Base-by-base conservation (phyloP, 2,888 invertebrate species). In the Euproctis similis region DNA sequence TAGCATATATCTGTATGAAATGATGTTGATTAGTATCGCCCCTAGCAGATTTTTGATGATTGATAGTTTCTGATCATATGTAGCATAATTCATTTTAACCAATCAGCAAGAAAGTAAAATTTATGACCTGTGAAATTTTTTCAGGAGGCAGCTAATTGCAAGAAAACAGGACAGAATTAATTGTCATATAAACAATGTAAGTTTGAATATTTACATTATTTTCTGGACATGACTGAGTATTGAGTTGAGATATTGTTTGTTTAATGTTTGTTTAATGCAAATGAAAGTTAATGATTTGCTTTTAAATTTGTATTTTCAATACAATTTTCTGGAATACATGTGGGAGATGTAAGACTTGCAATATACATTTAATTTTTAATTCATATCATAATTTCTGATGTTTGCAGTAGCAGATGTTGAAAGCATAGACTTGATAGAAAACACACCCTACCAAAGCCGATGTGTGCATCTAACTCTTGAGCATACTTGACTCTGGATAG, bases 381-480 rank as follows among this genome's bases (percentile, higher is more conserved):
- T n/a, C n/a, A n/a, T n/a, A n/a, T n/a, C n/a, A n/a, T n/a, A n/a
- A n/a, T n/a, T n/a, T n/a, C n/a, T n/a, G n/a, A n/a, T n/a, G n/a
- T n/a, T n/a, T n/a, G n/a, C n/a, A n/a, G n/a, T n/a, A n/a, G n/a
- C n/a, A n/a, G n/a, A n/a, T n/a, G n/a, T n/a, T n/a, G n/a, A n/a
- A n/a, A n/a, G n/a, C n/a, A n/a, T n/a, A n/a, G n/a, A n/a, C n/a
- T n/a, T n/a, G n/a, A n/a, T n/a, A n/a, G n/a, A n/a, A n/a, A 20
- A 4, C 18, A 20, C 7, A 81, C 82, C 82, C 82, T 84, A 75
- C 80, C 80, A 78, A 84, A 84, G 82, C 80, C 80, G 80, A 74
- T 80, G 74, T 65, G 56, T 78, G 75, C 42, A 57, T 55, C 51
- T 58, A 44, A 26, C 41, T 40, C 50, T 45, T 50, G 66, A 62